Percentiles rank a stretch among this genome's conserved stretches.
Evolutionary conservation across 2,113 vertebrate genomes (phyloP).

Genomic region (Chaetodon auriga): DNA sequence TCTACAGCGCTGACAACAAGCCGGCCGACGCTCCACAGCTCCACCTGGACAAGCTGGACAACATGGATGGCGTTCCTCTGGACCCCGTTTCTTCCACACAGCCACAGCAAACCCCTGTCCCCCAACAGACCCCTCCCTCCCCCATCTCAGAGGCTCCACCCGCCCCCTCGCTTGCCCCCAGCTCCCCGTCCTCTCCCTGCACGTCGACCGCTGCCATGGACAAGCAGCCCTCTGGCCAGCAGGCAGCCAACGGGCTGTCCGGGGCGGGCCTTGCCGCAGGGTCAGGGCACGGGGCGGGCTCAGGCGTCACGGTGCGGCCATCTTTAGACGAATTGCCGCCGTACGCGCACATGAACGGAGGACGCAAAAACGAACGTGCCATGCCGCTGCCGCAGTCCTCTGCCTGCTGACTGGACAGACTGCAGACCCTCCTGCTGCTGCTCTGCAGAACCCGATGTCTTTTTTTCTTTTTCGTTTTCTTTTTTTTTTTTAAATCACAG

Average conservation of each 20-base stretch:
- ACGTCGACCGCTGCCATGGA: slow-evolving; percentile 77
- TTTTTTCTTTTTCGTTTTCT: too few relatives aligned
- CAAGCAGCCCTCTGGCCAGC: slow-evolving; percentile 88
- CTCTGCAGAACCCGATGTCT: slow-evolving; percentile 39
- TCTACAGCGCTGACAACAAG: slow-evolving; percentile 97
- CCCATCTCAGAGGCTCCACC: slow-evolving; percentile 60
- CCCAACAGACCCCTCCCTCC: slow-evolving; percentile 66
- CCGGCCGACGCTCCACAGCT: slow-evolving; percentile 89
- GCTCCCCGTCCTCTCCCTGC: slow-evolving; percentile 71
- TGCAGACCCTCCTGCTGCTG: slow-evolving; percentile 41
- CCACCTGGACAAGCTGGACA: slow-evolving; percentile 91
- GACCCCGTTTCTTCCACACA: slow-evolving; percentile 81
- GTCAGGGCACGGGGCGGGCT: slow-evolving; percentile 32
- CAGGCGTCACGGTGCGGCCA: slow-evolving; percentile 85
- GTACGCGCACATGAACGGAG: slow-evolving; percentile 99
- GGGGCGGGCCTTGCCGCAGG: slow-evolving; percentile 34
- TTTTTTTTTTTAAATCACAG: slow-evolving; percentile 12
- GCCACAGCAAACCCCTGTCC: slow-evolving; percentile 49
- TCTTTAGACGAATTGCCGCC: slow-evolving; percentile 93
- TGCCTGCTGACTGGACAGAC: slow-evolving; percentile 91
- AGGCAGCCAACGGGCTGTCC: slow-evolving; percentile 88
- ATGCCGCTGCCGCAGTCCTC: slow-evolving; percentile 96
- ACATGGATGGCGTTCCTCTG: slow-evolving; percentile 89
- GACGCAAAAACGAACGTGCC: slow-evolving; percentile 93
- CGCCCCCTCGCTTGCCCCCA: slow-evolving; percentile 51